Evolutionary conservation across 2,113 vertebrate species (phyloP).

Genomic region (Tamias sibiricus): DNA sequence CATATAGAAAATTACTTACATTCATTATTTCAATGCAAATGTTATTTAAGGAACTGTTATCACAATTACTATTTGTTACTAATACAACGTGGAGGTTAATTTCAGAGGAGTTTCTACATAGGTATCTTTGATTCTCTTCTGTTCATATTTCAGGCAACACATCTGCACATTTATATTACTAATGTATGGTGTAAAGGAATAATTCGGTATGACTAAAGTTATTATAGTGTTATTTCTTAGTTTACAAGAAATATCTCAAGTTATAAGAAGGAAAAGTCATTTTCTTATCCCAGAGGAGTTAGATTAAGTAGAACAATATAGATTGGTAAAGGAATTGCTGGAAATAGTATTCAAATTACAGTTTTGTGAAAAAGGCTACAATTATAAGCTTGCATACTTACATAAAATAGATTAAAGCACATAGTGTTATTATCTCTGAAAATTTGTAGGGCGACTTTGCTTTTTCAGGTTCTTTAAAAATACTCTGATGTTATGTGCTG

Average conservation of each 20-base stretch:
- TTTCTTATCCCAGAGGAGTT: conserved; percentile 3
- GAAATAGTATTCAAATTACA: conserved; percentile 3
- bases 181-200: conserved; percentile 1
- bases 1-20: background rate
- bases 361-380: background rate
- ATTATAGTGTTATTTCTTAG: background rate
- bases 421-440: conserved; percentile 33
- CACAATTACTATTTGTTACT: conserved; percentile 30
- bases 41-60: conserved; percentile 47
- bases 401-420: background rate
- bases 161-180: background rate
- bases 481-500: background rate
- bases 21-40: background rate
- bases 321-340: conserved; percentile 2
- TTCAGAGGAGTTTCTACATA: background rate
- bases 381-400: conserved; percentile 3
- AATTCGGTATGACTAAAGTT: conserved; percentile 9
- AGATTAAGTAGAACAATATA: conserved; percentile 34
- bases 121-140: background rate
- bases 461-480: conserved; percentile 32
- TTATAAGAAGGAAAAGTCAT: conserved; percentile 35
- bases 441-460: background rate
- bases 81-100: conserved; percentile 17
- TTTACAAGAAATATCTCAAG: conserved; percentile 19
- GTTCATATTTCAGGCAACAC: conserved; percentile 22